Conservation (phyloP, 2,888 invertebrate genomes). For the Hecatera dysodea region DNA sequence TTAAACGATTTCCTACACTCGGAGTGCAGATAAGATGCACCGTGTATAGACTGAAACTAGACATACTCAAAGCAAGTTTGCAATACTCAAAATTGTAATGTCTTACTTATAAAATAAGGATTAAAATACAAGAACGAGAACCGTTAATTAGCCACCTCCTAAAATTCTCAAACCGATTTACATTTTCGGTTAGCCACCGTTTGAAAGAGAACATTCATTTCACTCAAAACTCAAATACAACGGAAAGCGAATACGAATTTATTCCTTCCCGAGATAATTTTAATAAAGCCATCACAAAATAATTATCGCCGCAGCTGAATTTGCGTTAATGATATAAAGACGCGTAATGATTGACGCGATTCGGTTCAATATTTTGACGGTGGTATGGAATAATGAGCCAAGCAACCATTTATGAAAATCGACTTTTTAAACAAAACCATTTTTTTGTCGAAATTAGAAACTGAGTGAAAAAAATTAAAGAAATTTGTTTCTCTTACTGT, state of each 20-base stretch:
- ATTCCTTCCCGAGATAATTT: slow-evolving; percentile 25
- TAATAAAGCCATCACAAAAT: slow-evolving; percentile 48
- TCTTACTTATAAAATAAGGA: neutral
- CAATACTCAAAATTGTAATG: too few species aligned
- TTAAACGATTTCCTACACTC: neutral
- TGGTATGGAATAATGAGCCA: neutral
- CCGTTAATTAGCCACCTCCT: neutral
- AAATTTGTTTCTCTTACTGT: too few species aligned
- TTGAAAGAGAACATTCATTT: slow-evolving; percentile 30
- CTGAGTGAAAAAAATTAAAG: too few species aligned
- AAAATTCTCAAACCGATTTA: slow-evolving; percentile 11
- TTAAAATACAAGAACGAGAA: neutral
- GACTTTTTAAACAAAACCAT: too few species aligned
- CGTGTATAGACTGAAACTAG: too few species aligned
- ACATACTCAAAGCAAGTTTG: neutral
- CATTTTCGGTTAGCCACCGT: slow-evolving; percentile 19
- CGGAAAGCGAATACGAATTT: slow-evolving; percentile 2
- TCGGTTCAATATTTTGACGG: slow-evolving; percentile 34
- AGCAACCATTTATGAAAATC: neutral
- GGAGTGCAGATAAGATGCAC: neutral
- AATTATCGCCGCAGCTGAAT: slow-evolving; percentile 43
- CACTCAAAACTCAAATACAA: slow-evolving; percentile 35
- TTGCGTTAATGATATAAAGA: slow-evolving; percentile 63
- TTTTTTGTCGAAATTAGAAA: too few species aligned
- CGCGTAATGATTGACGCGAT: slow-evolving; percentile 50